A percentile compares a stretch with the other conserved stretches of the same genome.
phyloP scores from a whole-genome alignment of 2,797 vertebrate species.

The Triplophysa bombifrons region DNA sequence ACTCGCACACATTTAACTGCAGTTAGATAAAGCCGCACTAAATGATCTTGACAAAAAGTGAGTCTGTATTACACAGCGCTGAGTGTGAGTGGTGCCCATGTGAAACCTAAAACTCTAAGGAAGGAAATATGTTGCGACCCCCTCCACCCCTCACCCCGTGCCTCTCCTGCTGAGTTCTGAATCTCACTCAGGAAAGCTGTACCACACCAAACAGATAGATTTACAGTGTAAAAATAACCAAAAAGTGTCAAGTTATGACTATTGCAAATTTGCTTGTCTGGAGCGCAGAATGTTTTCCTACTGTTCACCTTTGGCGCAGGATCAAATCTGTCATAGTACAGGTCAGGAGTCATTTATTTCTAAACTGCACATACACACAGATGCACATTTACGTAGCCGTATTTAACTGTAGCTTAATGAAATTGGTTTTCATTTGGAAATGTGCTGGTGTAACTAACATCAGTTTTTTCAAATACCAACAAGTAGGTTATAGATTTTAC shows the following conservation, averaged over 20 bases:
- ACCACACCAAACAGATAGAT: conserved; percentile 58
- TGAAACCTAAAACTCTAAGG: conserved; percentile 55
- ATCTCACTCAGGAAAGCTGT: conserved; percentile 53
- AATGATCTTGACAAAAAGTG: conserved; percentile 57
- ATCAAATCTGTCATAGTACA: conserved; percentile 32
- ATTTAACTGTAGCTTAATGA: conserved; percentile 1
- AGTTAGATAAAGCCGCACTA: conserved; percentile 60
- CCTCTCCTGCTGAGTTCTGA: conserved; percentile 36
- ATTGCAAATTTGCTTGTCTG: conserved; percentile 41
- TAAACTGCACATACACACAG: conserved; percentile 4
- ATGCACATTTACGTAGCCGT: neutral
- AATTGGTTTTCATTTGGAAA: conserved; percentile 29
- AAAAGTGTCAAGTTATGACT: conserved; percentile 51
- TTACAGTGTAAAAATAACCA: conserved; percentile 62
- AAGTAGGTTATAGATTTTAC: neutral
- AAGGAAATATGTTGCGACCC: conserved; percentile 57
- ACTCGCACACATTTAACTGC: conserved; percentile 49
- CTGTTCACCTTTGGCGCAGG: neutral
- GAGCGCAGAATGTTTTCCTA: neutral
- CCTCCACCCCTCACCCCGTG: conserved; percentile 44
- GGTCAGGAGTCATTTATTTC: conserved; percentile 42
- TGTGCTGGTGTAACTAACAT: conserved; percentile 38
- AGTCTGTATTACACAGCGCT: conserved; percentile 52
- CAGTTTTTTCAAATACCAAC: conserved; percentile 30
- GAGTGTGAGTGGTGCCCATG: conserved; percentile 52